phyloP scores from a whole-genome alignment of 2,888 invertebrate genomes.

The Hofmannophila pseudospretella region DNA sequence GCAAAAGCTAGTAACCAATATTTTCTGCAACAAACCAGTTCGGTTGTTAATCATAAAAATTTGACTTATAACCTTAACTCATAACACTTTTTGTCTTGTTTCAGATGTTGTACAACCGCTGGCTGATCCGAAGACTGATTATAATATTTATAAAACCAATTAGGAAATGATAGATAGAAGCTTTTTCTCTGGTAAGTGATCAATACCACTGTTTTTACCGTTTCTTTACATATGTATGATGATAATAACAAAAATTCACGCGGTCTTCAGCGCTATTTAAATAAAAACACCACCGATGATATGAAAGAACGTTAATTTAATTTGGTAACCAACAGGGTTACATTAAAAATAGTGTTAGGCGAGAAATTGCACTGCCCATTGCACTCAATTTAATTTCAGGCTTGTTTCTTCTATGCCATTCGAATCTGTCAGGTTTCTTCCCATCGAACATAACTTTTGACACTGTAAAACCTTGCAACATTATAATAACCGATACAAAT shows the following conservation, averaged over 20 bases:
- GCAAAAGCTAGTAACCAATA: too few relatives aligned
- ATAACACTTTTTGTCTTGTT: slow-evolving; percentile 43
- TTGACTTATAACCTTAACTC: not conserved
- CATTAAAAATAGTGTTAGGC: too few relatives aligned
- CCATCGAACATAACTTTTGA: slow-evolving; percentile 2
- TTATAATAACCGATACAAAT: slow-evolving; percentile 19
- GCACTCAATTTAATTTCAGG: too few relatives aligned
- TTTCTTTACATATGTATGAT: not conserved
- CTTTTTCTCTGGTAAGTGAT: slow-evolving; percentile 43
- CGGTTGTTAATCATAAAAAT: slow-evolving; percentile 19
- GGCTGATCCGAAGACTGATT: slow-evolving; percentile 70
- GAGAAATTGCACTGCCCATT: too few relatives aligned
- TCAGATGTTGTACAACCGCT: slow-evolving; percentile 52
- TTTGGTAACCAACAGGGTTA: too few relatives aligned
- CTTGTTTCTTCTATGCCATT: too few relatives aligned
- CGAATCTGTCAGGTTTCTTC: not conserved
- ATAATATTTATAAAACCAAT: slow-evolving; percentile 48
- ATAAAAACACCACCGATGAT: too few relatives aligned
- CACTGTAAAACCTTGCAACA: slow-evolving; percentile 11
- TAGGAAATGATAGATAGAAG: slow-evolving; percentile 60
- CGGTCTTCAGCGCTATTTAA: too few relatives aligned
- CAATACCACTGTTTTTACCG: slow-evolving; percentile 14
- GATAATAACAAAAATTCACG: too few relatives aligned
- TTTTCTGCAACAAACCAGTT: slow-evolving; percentile 30
- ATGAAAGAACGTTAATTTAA: too few relatives aligned